These are phyloP conservation scores for Propsilocerus akamusi DNA, from an alignment of 1,140 invertebrate genomes.

Conservation along the genomic window DNA sequence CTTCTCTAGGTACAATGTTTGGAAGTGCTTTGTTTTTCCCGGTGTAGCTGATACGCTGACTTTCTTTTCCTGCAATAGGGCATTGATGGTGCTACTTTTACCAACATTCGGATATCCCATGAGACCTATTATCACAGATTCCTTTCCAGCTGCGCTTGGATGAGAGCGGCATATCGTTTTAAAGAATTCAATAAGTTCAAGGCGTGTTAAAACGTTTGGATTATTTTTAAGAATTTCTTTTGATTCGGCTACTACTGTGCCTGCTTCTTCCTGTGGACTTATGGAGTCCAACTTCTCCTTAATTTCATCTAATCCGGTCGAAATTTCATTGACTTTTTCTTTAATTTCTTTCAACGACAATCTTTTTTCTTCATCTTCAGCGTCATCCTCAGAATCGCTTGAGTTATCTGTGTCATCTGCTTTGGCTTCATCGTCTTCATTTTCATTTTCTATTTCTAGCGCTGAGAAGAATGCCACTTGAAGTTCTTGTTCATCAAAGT, in stretches of 20 bases:
- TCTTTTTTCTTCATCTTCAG: constrained; percentile 9
- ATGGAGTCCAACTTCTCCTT: constrained; percentile 16
- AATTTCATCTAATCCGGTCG: constrained; percentile 19
- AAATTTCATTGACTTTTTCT: constrained; percentile 24
- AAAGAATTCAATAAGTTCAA: constrained; percentile 46
- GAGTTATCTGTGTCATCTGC: constrained; percentile 10
- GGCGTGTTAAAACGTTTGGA: constrained; percentile 32
- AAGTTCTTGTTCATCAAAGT: constrained; percentile 55
- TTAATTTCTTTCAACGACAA: constrained; percentile 21
- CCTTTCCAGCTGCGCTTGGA: constrained; percentile 34
- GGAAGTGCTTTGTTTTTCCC: constrained; percentile 87
- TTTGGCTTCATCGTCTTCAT: constrained; percentile 12
- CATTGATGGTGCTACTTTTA: constrained; percentile 97
- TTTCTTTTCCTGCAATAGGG: constrained; percentile 77
- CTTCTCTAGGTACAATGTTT: constrained; percentile 68
- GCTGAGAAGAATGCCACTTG: constrained; percentile 75
- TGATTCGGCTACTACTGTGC: constrained; percentile 14
- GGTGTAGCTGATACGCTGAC: constrained; percentile 91
- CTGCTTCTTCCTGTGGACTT: constrained; percentile 28
- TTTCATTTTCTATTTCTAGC: constrained; percentile 30
- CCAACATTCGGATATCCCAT: constrained; percentile 99
- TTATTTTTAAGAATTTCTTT: constrained; percentile 18
- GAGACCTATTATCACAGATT: constrained; percentile 57
- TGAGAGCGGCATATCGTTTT: constrained; percentile 35
- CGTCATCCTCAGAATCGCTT: constrained; percentile 11